Base-by-base conservation (phyloP, 2,797 vertebrate species). In the Labroides dimidiatus region DNA sequence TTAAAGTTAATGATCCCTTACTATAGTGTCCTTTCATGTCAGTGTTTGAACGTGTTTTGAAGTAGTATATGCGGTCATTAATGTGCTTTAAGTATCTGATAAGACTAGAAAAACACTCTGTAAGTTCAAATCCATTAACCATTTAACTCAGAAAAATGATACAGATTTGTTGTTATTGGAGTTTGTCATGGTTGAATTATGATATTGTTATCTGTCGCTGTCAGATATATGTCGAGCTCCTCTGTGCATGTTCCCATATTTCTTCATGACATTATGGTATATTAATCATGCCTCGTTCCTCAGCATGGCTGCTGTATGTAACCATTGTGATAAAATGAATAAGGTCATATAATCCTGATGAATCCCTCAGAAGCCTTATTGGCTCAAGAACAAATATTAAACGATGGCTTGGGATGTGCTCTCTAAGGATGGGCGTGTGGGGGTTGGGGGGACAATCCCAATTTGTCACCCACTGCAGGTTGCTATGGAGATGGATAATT, bases 401-500 rank as follows among this genome's bases (percentile, higher is more conserved):
- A 74, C 37, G 23, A 61, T 68, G 56, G 75, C 20, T 44, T 72
- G 45, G 68, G 75, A 72, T 53, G 58, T 13, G 63, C 44, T 79
- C 64, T 76, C 64, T 49, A 23, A 65, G 50, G 54, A 52, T 4
- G 13, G 12, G 17, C 2, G 37, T 13, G 2, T 13, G 37, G 10
- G 37, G 37, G 37, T 2, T 4, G 12, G 20, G 55, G 59, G 61
- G 51, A 57, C 60, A 50, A 68, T 69, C 19, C 64, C 64, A 67
- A 81, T 87, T 83, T 85, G 81, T 88, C 73, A 84, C 82, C 81
- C 82, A 45, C 39, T 6, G 10, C 55, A 30, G 59, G 88, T 90
- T 50, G 55, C 90, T 84, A 91, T 91, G 87, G 89, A 83, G 84
- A 90, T 77, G 60, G 64, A 82, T 85, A 45, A 78, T 78, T 80